Evolutionary conservation across 2,113 vertebrate species (phyloP).

Genomic region (Sitta europaea): DNA sequence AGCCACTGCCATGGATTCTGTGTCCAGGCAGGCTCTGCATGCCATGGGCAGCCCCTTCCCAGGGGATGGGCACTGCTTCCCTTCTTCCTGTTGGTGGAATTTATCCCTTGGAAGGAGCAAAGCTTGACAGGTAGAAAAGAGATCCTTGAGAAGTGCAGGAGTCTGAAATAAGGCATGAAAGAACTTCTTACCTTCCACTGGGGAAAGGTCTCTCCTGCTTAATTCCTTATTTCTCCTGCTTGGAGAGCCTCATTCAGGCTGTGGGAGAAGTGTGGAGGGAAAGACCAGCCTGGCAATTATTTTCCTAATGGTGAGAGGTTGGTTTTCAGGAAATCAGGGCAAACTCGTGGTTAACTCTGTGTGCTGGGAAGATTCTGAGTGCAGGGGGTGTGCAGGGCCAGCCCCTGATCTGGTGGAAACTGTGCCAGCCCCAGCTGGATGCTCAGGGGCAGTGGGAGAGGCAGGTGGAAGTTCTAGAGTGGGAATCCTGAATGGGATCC

Average conservation of each 20-base stretch:
- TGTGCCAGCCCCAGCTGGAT: accelerated
- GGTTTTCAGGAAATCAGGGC: background rate
- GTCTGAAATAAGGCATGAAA: background rate
- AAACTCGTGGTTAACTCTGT: background rate
- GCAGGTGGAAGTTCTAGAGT: background rate
- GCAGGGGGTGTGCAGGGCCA: background rate
- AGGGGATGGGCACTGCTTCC: background rate
- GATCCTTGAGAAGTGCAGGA: background rate
- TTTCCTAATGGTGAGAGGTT: background rate
- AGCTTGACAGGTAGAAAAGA: background rate
- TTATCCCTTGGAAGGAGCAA: background rate
- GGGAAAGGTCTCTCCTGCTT: no score
- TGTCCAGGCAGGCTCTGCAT: background rate
- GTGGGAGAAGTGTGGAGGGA: background rate
- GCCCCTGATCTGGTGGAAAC: background rate
- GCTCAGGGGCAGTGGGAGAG: background rate
- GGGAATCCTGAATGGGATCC: background rate
- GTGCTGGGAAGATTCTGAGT: background rate
- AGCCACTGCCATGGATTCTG: background rate
- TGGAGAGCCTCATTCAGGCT: background rate
- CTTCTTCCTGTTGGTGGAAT: background rate
- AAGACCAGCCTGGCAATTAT: background rate
- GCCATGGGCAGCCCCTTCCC: background rate
- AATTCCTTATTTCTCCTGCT: no score
- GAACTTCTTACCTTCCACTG: background rate